phyloP scores from a whole-genome alignment of 1,140 invertebrate species.

The Calosoma granatense region DNA sequence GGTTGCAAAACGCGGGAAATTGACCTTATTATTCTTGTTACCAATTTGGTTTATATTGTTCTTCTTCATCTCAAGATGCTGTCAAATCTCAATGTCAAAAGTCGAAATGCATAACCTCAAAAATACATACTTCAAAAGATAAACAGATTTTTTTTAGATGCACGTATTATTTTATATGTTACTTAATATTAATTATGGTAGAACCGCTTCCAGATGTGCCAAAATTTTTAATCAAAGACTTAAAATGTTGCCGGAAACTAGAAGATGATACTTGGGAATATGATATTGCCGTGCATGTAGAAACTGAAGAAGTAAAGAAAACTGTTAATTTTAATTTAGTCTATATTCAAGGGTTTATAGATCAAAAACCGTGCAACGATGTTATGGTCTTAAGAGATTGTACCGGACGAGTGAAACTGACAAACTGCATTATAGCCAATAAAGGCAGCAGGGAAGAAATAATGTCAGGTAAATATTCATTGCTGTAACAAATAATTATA shows the following conservation, averaged over 20 bases:
- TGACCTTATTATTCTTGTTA: no score
- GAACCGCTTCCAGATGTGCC: not conserved
- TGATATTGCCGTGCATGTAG: not conserved
- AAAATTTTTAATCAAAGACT: slow-evolving; percentile 7
- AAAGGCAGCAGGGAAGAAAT: not conserved
- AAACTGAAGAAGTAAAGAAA: not conserved
- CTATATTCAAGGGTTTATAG: not conserved
- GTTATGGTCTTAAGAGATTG: slow-evolving; percentile 3
- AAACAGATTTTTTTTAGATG: no score
- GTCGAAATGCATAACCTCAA: no score
- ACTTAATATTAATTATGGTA: no score
- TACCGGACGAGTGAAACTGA: slow-evolving; percentile 5
- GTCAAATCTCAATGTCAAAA: no score
- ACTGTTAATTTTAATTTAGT: not conserved
- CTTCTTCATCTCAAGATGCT: no score
- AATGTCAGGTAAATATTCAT: not conserved
- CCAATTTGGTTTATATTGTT: no score
- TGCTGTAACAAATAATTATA: not conserved
- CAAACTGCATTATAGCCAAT: not conserved
- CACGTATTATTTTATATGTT: no score
- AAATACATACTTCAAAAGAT: no score
- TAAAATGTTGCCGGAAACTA: not conserved
- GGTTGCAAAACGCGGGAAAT: slow-evolving; percentile 1
- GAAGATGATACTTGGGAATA: not conserved
- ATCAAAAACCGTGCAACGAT: slow-evolving; percentile 8